Percentiles rank a stretch among this genome's conserved stretches.
phyloP scores from a whole-genome alignment of 1,140 invertebrate species.

The Heliconius congener region DNA sequence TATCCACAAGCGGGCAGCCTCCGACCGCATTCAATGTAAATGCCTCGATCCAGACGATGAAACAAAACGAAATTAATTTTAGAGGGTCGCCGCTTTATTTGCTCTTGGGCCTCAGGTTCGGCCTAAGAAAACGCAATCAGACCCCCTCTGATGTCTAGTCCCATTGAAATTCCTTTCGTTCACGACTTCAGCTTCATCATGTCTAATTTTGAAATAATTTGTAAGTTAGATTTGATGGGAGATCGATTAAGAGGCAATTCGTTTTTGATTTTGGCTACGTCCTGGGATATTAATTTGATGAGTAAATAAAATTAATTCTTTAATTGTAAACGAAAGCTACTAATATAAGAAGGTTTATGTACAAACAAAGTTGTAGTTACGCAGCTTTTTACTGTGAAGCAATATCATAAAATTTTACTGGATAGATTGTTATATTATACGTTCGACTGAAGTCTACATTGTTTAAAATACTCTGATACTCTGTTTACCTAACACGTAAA shows the following conservation, averaged over 20 bases:
- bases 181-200: constrained; percentile 56
- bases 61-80: constrained; percentile 81
- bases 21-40: constrained; percentile 79
- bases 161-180: constrained; percentile 59
- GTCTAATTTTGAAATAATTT: constrained; percentile 65
- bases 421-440: no score
- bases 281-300: neutral
- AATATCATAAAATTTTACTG: no score
- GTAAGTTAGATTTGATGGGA: constrained; percentile 45
- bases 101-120: constrained; percentile 48
- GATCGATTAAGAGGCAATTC: constrained; percentile 11
- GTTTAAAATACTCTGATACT: no score
- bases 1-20: constrained; percentile 70
- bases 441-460: no score
- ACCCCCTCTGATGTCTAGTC: constrained; percentile 70
- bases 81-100: constrained; percentile 73
- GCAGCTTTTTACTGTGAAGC: neutral
- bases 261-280: constrained; percentile 11
- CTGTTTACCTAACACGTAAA: no score
- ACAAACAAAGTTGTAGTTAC: neutral
- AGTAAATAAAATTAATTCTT: neutral
- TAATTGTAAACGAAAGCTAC: neutral
- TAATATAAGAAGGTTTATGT: neutral
- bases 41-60: constrained; percentile 75
- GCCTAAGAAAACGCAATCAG: constrained; percentile 53